Base-by-base conservation (phyloP, 2,888 invertebrate genomes). In the Hydraecia micacea region DNA sequence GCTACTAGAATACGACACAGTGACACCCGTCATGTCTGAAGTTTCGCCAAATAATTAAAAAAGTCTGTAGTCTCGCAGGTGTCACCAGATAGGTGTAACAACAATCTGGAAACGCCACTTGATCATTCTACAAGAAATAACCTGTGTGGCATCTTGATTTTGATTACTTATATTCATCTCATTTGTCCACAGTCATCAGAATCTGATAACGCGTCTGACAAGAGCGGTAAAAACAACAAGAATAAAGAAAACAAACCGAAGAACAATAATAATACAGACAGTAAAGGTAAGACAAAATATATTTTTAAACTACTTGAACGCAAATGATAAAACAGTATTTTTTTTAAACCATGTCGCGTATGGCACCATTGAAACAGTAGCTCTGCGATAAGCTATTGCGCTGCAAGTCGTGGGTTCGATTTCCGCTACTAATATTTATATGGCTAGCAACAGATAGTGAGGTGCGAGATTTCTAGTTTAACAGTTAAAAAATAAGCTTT, bases 201-300 rank as follows among this genome's bases (percentile, higher is more conserved):
- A 81, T 96, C 96, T 0, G 96, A 96, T 88, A 96, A 96, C 87
- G 95, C 95, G 18, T 96, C 96, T 0, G 96, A 96, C 78, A 96
- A 96, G 89, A 95, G 96, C 87, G 90, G 94, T 6, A 93, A 95
- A 49, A 92, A 95, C 81, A 94, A 95, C 79, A 96, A 96, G 83
- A 95, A 95, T 88, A 96, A 96, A 75, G 96, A 96, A 86, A 96
- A 96, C 73, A 96, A 96, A 80, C 96, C 96, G 18, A 96, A 96
- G 86, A 96, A 96, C 85, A 95, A 96, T 82, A 95, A 95, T 84
- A 95, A 95, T 71, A 94, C 93, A 0, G 96, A 96, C 21, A 91
- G 88, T 58, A 95, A 95, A 94, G 95, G 95, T 96, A 85, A 89
- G 79, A 68, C 13, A 0, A 21, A 3, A 52, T 28, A 32, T 8